Conservation (phyloP, 2,888 invertebrate genomes). For the Neoscelio sp. region DNA sequence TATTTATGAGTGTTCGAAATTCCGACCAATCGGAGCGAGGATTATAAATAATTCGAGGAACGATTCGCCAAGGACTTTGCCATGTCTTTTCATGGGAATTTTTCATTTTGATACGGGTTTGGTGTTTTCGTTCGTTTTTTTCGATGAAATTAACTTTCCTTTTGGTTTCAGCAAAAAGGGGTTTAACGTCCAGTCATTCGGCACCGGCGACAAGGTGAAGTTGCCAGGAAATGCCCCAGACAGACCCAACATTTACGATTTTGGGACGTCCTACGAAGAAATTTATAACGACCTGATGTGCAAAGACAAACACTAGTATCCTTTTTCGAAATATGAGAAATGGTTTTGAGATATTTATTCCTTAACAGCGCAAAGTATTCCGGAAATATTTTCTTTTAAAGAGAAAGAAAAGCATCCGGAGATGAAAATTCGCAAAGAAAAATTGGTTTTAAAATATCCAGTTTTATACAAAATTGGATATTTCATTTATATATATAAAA, state of each 20-base stretch:
- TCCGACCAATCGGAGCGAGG: neutral
- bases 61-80: neutral
- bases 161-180: constrained; percentile 93
- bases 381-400: too few relatives aligned
- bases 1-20: neutral
- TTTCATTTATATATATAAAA: too few relatives aligned
- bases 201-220: constrained; percentile 97
- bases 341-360: too few relatives aligned
- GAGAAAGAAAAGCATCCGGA: too few relatives aligned
- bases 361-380: too few relatives aligned
- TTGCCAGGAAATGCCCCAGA: constrained; percentile 97
- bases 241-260: constrained; percentile 98
- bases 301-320: constrained; percentile 96
- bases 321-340: constrained; percentile 75
- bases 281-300: constrained; percentile 96
- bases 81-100: neutral
- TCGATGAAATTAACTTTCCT: too few relatives aligned
- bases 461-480: too few relatives aligned
- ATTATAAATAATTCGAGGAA: neutral
- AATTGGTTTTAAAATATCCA: too few relatives aligned
- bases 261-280: constrained; percentile 96
- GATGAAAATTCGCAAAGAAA: too few relatives aligned
- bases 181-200: constrained; percentile 96
- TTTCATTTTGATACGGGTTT: neutral
- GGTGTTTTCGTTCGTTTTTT: constrained; percentile 15